Evolutionary conservation across 2,888 invertebrate genomes (phyloP), one percentile per base, ranked within the genome.

Genomic region (Choreutis nemorana): DNA sequence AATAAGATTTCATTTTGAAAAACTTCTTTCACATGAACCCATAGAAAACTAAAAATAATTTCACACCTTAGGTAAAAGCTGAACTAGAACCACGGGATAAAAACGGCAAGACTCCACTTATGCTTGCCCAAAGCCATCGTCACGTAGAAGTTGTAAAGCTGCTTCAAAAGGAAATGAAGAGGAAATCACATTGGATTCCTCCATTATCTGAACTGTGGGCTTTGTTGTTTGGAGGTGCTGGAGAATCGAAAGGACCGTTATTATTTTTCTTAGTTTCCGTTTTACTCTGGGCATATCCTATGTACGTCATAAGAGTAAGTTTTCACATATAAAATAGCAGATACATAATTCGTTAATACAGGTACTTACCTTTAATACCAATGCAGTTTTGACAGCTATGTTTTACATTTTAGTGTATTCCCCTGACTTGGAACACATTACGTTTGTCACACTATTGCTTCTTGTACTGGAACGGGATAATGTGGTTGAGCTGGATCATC

Each of bases 401-500:
- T 14, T 4, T 7, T 14, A 25, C n/a, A 14, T 14, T n/a, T 4
- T 7, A 91, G 85, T 93, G 93, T 46, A 87, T 95, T 39, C 94
- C 94, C 1, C 81, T 91, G 23, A 95, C 94, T 0, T 95, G 94
- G 94, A 90, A 94, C 55, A 86, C 91, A 4, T 68, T 94, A 22
- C 83, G 92, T 1, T 86, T 90, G 1, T 91, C 91, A 1, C 94
- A 95, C 60, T 91, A 94, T 49, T 88, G 91, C 51, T 96, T 95
- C 61, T 87, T 95, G 38, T 90, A 92, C 51, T 90, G 92, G 89
- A 95, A 95, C 62, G 81, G 86, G 3, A 85, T 93, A 6, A 95
- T 96, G 94, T 95, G 95, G 95, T 75, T 94, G 6, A 91, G 92
- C 48, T 92, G 95, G 89, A 83, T 92, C 31, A 87, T 93, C 26